Percentiles rank a stretch among this genome's conserved stretches.
phyloP scores from a whole-genome alignment of 2,113 vertebrate species.

The Electrona antarctica region DNA sequence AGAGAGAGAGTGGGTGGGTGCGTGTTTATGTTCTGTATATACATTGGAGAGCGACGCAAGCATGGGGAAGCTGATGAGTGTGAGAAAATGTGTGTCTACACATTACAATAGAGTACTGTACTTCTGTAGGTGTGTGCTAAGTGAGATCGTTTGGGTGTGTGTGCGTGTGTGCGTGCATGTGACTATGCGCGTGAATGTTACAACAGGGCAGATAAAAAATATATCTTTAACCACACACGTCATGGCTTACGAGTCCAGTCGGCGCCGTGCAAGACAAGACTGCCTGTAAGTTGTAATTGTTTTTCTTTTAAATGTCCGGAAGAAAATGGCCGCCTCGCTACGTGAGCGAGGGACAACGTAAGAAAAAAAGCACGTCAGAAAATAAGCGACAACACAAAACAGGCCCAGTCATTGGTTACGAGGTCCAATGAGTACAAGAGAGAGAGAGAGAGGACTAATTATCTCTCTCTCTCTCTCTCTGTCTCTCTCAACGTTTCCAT shows the following conservation, averaged over 20 bases:
- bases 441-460: not conserved
- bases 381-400: slow-evolving; percentile 32
- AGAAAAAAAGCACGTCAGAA: slow-evolving; percentile 34
- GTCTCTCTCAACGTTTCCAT: slow-evolving; percentile 23
- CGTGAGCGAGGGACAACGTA: slow-evolving; percentile 41
- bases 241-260: slow-evolving; percentile 61
- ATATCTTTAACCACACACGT: not conserved
- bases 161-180: not conserved
- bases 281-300: slow-evolving; percentile 24
- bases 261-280: slow-evolving; percentile 30
- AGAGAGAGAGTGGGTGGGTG: slow-evolving; percentile 16
- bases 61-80: slow-evolving; percentile 18
- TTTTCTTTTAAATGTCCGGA: slow-evolving; percentile 38
- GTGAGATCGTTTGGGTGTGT: slow-evolving; percentile 27
- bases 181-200: not conserved
- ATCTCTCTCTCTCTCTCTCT: not conserved
- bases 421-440: slow-evolving; percentile 49
- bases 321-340: slow-evolving; percentile 46
- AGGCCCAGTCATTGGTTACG: slow-evolving; percentile 71
- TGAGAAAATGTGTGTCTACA: slow-evolving; percentile 16
- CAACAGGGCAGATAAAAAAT: too few relatives aligned
- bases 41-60: slow-evolving; percentile 34
- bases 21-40: slow-evolving; percentile 49
- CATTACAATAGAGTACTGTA: slow-evolving; percentile 21
- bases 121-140: not conserved